Evolutionary conservation across 2,888 invertebrate genomes (phyloP).

Genomic region (Tipula vernalis): DNA sequence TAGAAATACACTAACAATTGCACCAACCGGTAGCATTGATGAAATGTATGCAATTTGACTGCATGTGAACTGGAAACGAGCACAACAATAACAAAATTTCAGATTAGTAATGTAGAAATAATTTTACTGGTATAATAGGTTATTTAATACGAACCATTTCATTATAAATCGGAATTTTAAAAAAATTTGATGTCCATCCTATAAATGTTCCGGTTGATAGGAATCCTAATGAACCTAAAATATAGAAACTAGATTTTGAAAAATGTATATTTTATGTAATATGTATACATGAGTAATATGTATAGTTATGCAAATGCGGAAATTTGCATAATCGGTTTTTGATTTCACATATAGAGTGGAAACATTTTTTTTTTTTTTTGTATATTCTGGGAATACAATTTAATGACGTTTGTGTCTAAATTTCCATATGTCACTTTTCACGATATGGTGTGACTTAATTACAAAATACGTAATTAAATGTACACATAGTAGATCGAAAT

Average conservation of each 20-base stretch:
- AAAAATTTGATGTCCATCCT: slow-evolving; percentile 9
- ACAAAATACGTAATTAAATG: too few species aligned
- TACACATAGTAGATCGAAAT: too few species aligned
- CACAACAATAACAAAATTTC: neutral
- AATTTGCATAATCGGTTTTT: neutral
- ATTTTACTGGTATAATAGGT: neutral
- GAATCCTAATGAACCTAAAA: slow-evolving; percentile 5
- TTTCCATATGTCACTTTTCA: too few species aligned
- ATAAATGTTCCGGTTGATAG: neutral
- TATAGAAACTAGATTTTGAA: neutral
- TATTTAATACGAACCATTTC: neutral
- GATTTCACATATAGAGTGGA: neutral
- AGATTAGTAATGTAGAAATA: neutral
- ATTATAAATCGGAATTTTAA: neutral
- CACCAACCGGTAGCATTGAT: neutral
- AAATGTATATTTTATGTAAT: neutral
- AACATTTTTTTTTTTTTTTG: neutral
- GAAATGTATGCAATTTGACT: neutral
- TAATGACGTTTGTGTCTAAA: neutral
- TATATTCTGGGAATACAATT: neutral
- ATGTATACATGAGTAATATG: neutral
- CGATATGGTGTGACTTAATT: too few species aligned
- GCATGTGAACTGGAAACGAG: neutral
- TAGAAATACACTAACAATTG: neutral
- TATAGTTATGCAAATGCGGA: neutral